phyloP scores from a whole-genome alignment of 2,113 vertebrate genomes.

The Ramphastos sulfuratus region DNA sequence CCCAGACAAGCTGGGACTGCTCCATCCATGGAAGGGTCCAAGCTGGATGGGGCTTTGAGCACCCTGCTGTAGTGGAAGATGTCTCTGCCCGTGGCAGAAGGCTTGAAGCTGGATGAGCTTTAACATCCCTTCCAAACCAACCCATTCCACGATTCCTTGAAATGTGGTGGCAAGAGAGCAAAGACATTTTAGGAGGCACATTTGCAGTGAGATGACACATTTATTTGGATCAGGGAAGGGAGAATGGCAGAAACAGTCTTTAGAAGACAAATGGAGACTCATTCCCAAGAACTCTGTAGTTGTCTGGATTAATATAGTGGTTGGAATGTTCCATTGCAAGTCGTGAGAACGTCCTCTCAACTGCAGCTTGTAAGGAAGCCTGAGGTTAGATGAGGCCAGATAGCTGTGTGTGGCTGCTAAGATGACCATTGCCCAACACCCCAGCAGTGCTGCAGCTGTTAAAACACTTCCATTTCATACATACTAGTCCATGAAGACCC shows the following conservation, averaged over 20 bases:
- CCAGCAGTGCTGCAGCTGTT: neutral
- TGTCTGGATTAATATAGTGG: neutral
- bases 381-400: neutral
- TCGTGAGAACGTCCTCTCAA: neutral
- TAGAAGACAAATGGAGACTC: neutral
- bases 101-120: too few species aligned
- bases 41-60: too few species aligned
- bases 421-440: neutral
- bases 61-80: too few species aligned
- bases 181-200: neutral
- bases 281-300: neutral
- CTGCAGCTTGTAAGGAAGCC: neutral
- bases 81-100: too few species aligned
- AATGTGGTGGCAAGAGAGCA: neutral
- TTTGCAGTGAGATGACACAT: neutral
- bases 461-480: neutral
- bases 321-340: neutral
- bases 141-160: too few species aligned
- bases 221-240: neutral
- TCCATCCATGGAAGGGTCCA: too few species aligned
- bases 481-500: accelerated
- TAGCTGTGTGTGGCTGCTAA: neutral
- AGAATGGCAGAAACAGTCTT: neutral
- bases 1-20: too few species aligned
- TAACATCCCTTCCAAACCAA: too few species aligned